Evolutionary conservation across 2,797 vertebrate genomes (phyloP), one percentile per base, ranked within the genome.

Genomic region (Takifugu ocellatus): DNA sequence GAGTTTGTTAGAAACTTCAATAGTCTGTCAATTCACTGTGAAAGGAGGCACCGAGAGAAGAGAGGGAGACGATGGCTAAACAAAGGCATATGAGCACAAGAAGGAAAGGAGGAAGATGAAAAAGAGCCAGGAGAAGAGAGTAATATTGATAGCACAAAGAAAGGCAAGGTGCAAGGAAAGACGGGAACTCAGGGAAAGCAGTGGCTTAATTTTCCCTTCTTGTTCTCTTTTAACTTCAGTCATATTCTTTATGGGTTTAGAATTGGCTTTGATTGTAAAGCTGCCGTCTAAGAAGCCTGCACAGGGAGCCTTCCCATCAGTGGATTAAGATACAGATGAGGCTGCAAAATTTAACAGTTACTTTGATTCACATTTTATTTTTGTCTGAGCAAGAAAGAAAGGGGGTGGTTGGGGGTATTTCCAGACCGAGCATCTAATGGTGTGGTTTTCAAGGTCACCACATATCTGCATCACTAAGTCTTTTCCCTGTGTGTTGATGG

Each of bases 1-100:
- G 82, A 80, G 77, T 80, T 79, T 78, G 82, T 83, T 81, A 83
- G 81, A 86, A 84, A 83, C 74, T 84, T 84, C 82, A 85, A 86
- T 87, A 81, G 74, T 78, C 67, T 72, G 84, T 84, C 81, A 84
- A 83, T 66, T 77, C 52, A 49, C 78, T 79, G 81, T 74, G 70
- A 78, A 76, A 74, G 77, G 77, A 75, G 71, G 56, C 50, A 67
- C 58, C 68, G 64, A 48, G 51, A 15, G 25, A 24, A 44, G 43
- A 36, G 46, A 49, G 26, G 49, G 39, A 64, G 39, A 64, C 10
- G 39, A 57, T 10, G 36, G 36, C 36, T 39, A 39, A 39, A 39
- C 36, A 39, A 39, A 61, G 39, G 44, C 46, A 27, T 39, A 39
- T 39, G 36, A 12, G 36, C 36, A 39, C 15, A 12, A 3, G 31